phyloP scores from a whole-genome alignment of 2,888 invertebrate genomes.

The Chaetogeoica ovagalla region DNA sequence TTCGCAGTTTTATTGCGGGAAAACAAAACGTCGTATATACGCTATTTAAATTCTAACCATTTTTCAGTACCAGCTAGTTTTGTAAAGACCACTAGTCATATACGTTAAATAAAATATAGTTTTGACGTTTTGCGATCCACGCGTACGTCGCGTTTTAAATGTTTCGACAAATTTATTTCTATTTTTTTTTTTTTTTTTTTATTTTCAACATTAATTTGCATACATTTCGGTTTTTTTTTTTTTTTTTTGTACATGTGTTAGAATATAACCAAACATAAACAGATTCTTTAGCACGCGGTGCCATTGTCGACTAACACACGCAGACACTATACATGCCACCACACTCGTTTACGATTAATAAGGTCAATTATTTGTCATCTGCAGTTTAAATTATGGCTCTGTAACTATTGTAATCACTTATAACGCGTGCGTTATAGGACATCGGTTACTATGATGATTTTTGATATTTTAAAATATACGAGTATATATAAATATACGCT shows the following conservation, averaged over 20 bases:
- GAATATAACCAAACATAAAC: conserved; percentile 32
- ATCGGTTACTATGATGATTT: conserved; percentile 16
- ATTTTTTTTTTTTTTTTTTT: neutral
- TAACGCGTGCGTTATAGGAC: neutral
- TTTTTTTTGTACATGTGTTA: conserved; percentile 35
- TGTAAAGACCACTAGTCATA: neutral
- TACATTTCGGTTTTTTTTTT: conserved; percentile 23
- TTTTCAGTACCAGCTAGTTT: neutral
- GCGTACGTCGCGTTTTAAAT: conserved; percentile 20
- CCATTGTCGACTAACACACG: conserved; percentile 1
- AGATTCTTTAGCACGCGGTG: conserved; percentile 39
- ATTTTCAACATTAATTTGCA: conserved; percentile 36
- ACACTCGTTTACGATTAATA: conserved; percentile 47
- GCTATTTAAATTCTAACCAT: neutral
- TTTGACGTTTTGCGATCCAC: conserved; percentile 2
- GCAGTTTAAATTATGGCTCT: conserved; percentile 35
- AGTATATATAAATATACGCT: neutral
- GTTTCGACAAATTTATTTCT: conserved; percentile 44
- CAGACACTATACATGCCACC: conserved; percentile 11
- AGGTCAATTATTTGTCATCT: conserved; percentile 51
- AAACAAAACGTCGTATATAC: neutral
- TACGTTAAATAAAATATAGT: neutral
- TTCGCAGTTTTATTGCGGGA: no score
- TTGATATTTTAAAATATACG: neutral
- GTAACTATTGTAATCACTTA: conserved; percentile 23